Conservation (phyloP, 1,140 invertebrate species). For the Phymastichus coffea region DNA sequence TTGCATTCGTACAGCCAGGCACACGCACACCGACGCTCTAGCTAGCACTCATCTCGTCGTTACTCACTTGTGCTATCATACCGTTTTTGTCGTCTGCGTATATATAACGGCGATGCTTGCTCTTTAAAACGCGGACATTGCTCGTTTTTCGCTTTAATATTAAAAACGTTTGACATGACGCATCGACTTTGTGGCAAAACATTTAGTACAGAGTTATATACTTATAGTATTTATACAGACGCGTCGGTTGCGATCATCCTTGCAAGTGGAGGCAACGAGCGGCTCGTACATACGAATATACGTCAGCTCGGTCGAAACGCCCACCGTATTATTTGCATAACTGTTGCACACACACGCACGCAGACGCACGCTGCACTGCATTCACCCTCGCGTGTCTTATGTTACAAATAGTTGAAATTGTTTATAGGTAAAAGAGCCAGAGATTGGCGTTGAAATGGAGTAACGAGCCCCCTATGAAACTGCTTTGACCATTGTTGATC, state of each 20-base stretch:
- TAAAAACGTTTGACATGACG: conserved; percentile 27
- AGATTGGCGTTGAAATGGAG: conserved; percentile 31
- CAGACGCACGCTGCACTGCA: background rate
- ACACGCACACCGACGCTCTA: too few species aligned
- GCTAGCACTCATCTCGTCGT: background rate
- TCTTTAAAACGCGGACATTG: too few species aligned
- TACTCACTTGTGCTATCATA: conserved; percentile 2
- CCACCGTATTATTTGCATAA: too few species aligned
- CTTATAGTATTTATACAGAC: conserved; percentile 33
- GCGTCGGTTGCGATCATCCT: too few species aligned
- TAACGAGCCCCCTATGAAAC: conserved; percentile 36
- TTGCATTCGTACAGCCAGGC: too few species aligned
- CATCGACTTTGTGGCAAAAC: conserved; percentile 36
- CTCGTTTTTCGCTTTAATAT: conserved; percentile 26
- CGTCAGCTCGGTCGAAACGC: too few species aligned
- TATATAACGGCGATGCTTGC: too few species aligned
- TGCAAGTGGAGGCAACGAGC: too few species aligned
- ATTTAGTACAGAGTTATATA: conserved; percentile 35
- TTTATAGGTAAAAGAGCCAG: conserved; percentile 42
- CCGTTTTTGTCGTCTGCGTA: background rate
- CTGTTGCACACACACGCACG: too few species aligned
- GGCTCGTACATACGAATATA: too few species aligned
- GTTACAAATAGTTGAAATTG: conserved; percentile 51
- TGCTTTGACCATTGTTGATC: too few species aligned
- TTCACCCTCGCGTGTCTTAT: conserved; percentile 1